Evolutionary conservation across 1,140 invertebrate genomes (phyloP).

Genomic region (Dendroctonus valens): DNA sequence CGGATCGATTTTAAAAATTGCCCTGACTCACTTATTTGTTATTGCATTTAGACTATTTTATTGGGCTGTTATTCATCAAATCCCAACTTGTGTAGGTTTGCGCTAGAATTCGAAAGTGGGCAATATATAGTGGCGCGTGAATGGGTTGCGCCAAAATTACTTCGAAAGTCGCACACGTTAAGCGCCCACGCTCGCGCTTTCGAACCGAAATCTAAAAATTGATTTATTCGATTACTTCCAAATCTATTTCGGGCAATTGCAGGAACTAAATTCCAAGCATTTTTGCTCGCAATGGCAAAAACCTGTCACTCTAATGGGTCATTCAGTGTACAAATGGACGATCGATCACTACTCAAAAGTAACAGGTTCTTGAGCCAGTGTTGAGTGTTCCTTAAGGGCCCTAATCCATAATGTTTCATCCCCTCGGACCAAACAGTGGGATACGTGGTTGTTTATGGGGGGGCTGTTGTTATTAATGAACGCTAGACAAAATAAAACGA

Average conservation of each 20-base stretch:
- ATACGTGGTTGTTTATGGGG: slow-evolving; percentile 14
- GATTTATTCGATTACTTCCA: slow-evolving; percentile 10
- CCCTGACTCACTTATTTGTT: not conserved
- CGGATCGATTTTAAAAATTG: no score
- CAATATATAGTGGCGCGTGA: no score
- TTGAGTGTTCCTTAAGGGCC: no score
- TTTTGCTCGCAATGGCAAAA: not conserved
- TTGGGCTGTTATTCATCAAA: not conserved
- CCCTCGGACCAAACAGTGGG: slow-evolving; percentile 9
- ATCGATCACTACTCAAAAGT: no score
- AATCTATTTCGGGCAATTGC: slow-evolving; percentile 8
- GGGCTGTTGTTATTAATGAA: slow-evolving; percentile 11
- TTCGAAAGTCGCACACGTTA: no score
- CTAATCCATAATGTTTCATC: no score
- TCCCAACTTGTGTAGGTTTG: not conserved
- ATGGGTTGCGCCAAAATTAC: no score
- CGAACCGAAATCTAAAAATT: slow-evolving; percentile 9
- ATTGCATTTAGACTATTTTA: slow-evolving; percentile 1
- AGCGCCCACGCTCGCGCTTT: not conserved
- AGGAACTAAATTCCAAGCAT: slow-evolving; percentile 10
- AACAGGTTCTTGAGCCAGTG: no score
- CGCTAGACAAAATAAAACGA: slow-evolving; percentile 19
- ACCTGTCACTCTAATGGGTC: no score
- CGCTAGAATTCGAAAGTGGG: not conserved
- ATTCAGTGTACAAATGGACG: no score